Base-by-base conservation (phyloP, 2,797 vertebrate species). In the Thaleichthys pacificus region DNA sequence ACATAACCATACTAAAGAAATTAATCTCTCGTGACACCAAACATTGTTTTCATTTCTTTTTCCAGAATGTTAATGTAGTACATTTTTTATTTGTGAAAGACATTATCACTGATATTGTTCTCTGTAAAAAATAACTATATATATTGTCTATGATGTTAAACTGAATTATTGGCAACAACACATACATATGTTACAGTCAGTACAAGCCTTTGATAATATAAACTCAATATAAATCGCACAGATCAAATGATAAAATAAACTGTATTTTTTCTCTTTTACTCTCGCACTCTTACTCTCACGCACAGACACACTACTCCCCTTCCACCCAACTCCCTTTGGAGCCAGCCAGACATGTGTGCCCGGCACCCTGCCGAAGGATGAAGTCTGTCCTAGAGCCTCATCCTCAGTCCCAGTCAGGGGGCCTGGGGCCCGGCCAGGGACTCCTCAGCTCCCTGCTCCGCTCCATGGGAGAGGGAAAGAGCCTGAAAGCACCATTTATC, bases 401-500 rank as follows among this genome's bases (percentile, higher is more conserved):
- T 56, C 84, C 85, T 86, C 82, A 68, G 68, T 87, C 86, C 87
- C 83, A 64, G 17, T n/a, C 32, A 65, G 75, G 85, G 77, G 71
- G 77, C 71, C 88, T 92, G 90, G 89, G 82, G 85, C 83, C 89
- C 74, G 84, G 92, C 91, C 93, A 94, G 89, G 86, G 91, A 83
- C 91, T 93, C 87, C 86, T 93, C 86, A 89, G 89, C 87, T 92
- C 92, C 88, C 90, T 91, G 88, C 88, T 91, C 93, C 85, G 87
- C 88, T 92, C 89, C 89, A 86, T 91, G 89, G 88, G 90, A 88
- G 84, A 86, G 89, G 91, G 90, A 89, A 65, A 86, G 86, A 91
- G 86, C 92, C 92, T 94, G 90, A 94, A 94, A 91, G 89, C 89
- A 82, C 90, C 88, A 89, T 91, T 91, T 90, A 91, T 94, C 92